Conservation (phyloP, 1,140 invertebrate species). For the Scaptomyza hsui region DNA sequence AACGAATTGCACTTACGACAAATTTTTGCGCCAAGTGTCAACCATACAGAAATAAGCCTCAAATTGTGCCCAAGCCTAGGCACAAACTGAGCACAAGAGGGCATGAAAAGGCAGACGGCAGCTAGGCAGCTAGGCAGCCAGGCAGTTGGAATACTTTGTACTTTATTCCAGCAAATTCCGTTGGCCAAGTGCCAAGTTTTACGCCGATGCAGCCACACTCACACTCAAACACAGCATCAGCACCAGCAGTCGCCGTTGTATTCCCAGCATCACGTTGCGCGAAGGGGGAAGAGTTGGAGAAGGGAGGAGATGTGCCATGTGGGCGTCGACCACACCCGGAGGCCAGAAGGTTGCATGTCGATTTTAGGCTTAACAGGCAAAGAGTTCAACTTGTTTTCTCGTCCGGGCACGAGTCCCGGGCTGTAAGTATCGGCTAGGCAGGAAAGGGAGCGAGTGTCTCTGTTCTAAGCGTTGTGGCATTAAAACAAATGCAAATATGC, state of each 20-base stretch:
- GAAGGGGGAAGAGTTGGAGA: not conserved
- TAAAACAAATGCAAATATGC: conserved; percentile 72
- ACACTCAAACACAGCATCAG: conserved; percentile 19
- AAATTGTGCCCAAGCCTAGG: conserved; percentile 52
- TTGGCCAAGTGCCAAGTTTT: conserved; percentile 75
- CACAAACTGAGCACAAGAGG: conserved; percentile 15
- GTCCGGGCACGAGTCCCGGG: not conserved
- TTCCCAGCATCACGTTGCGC: conserved; percentile 18
- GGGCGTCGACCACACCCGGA: conserved; percentile 52
- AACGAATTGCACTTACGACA: conserved; percentile 73
- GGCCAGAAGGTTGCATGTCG: conserved; percentile 64
- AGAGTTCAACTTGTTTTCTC: conserved; percentile 58
- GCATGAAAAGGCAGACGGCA: not conserved
- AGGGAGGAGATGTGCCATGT: conserved; percentile 10
- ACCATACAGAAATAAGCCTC: conserved; percentile 71
- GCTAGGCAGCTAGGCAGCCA: conserved; percentile 24
- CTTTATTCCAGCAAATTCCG: conserved; percentile 72
- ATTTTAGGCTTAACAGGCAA: conserved; percentile 72
- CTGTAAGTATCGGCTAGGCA: no score
- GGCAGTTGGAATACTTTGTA: conserved; percentile 72
- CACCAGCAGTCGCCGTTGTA: conserved; percentile 21
- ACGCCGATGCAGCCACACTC: conserved; percentile 54
- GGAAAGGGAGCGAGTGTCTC: not conserved
- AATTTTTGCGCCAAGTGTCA: conserved; percentile 67
- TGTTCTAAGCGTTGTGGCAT: conserved; percentile 58